Base-by-base conservation (phyloP, 2,113 vertebrate genomes). In the Limnothrissa miodon region DNA sequence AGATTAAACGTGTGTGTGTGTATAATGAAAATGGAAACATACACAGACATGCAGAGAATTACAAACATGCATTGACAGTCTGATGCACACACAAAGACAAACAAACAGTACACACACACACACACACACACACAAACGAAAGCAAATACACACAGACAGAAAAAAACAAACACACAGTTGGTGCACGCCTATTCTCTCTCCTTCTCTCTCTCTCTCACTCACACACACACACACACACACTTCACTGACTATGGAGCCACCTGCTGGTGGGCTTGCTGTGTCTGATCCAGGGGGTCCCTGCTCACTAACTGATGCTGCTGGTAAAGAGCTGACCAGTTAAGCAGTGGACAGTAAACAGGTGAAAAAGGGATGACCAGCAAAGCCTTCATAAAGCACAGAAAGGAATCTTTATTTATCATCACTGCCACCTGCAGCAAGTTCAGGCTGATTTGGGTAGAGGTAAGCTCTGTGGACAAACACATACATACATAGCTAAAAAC, bases 21-120 rank as follows among this genome's bases (percentile, higher is more conserved):
- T 56, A n/a, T n/a, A n/a, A n/a, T 56, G 4, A 56, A 23, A 17
- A 56, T 56, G 17, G n/a, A n/a, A n/a, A n/a, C 62, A 70, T 81
- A 86, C 15, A 74, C 78, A 85, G 84, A 83, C 84, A 21, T 66
- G 70, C 87, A 83, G 79, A 19, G 78, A 48, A 33, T 8, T 29
- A 82, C 86, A 78, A 42, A 84, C 80, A 59, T 56, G 78, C 48
- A 81, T 29, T 80, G 48, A 79, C 29, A 78, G 59, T 44, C 70
- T n/a, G n/a, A 82, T 48, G 62, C 25, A 21, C 78, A 53, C 85
- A 80, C 87, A 86, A 83, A 80, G n/a, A n/a, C n/a, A n/a, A n/a
- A n/a, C n/a, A n/a, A n/a, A n/a, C n/a, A n/a, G n/a, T n/a, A 88
- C 80, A 86, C 80, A 78, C 66, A 85, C 62, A 82, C 23, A 44